These are phyloP conservation scores for Tyrophagus putrescentiae DNA, from an alignment of 1,140 invertebrate genomes.

Conservation along the genomic window DNA sequence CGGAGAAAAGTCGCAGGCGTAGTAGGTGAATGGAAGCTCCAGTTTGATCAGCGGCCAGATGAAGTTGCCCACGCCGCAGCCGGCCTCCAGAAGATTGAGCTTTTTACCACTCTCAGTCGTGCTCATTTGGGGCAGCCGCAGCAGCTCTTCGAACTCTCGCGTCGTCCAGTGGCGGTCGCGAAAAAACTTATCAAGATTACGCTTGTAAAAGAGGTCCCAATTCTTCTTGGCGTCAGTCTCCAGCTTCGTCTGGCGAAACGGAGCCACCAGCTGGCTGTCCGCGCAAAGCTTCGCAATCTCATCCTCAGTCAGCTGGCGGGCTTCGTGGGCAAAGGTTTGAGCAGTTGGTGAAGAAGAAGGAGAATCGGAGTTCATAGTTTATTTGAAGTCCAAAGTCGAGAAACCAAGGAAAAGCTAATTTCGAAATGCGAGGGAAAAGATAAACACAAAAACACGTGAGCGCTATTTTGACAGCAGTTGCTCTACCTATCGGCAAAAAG, in stretches of 20 bases:
- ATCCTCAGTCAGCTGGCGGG: conserved; percentile 28
- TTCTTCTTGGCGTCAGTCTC: conserved; percentile 74
- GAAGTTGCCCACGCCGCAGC: conserved; percentile 95
- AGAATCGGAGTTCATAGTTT: too few species aligned
- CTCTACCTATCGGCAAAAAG: too few species aligned
- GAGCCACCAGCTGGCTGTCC: conserved; percentile 25
- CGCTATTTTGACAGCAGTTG: too few species aligned
- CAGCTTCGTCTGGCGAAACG: conserved; percentile 61
- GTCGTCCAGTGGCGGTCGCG: conserved; percentile 95
- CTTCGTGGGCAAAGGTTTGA: background rate
- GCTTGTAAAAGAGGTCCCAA: conserved; percentile 97
- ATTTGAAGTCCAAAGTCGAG: too few species aligned
- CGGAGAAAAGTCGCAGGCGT: conserved; percentile 86
- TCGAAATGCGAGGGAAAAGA: too few species aligned
- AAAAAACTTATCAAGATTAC: conserved; percentile 79
- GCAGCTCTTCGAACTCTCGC: conserved; percentile 75
- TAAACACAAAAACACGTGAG: too few species aligned
- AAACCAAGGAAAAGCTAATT: too few species aligned
- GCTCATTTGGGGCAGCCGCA: conserved; percentile 19
- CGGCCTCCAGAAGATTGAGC: conserved; percentile 59
- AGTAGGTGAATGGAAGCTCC: conserved; percentile 51
- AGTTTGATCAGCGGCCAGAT: conserved; percentile 79
- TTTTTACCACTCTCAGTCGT: background rate
- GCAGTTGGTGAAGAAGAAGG: too few species aligned
- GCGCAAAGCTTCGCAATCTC: conserved; percentile 35